phyloP scores from a whole-genome alignment of 2,113 vertebrate genomes.

The Urocynchramus pylzowi region DNA sequence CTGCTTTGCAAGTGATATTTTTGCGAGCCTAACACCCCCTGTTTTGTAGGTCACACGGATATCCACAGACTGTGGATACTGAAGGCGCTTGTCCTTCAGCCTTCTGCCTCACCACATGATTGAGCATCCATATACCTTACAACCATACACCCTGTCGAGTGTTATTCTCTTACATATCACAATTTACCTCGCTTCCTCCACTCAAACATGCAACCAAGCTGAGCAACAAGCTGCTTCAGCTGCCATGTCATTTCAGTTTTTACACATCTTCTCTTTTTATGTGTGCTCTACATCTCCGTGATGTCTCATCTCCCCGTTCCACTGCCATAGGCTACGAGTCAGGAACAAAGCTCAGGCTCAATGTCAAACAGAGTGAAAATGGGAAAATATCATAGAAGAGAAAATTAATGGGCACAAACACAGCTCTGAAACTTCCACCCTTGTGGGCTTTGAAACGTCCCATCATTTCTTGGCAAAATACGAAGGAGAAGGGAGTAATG shows the following conservation, averaged over 20 bases:
- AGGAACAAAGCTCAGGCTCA: constrained; percentile 52
- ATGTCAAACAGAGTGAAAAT: constrained; percentile 60
- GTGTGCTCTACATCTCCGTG: constrained; percentile 47
- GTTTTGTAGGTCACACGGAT: constrained; percentile 57
- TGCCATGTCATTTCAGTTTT: constrained; percentile 75
- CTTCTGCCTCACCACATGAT: constrained; percentile 64
- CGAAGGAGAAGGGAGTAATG: not conserved
- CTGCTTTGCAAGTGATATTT: not conserved
- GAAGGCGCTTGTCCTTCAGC: constrained; percentile 74
- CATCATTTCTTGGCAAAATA: not conserved
- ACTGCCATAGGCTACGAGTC: constrained; percentile 73
- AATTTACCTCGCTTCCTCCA: constrained; percentile 68
- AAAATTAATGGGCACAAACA: constrained; percentile 58
- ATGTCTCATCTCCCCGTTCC: constrained; percentile 57
- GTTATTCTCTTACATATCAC: constrained; percentile 71
- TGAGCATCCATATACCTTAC: constrained; percentile 54
- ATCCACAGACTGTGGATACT: constrained; percentile 48
- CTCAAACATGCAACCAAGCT: constrained; percentile 68
- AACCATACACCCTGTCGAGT: constrained; percentile 73
- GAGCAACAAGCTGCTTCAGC: constrained; percentile 75
- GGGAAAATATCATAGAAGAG: constrained; percentile 42
- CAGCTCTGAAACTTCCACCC: constrained; percentile 16
- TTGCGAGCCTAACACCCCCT: not conserved
- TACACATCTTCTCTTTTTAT: constrained; percentile 68
- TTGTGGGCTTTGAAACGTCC: constrained; percentile 29